A percentile compares a stretch with the other conserved stretches of the same genome.
Conservation (phyloP, 2,797 vertebrate genomes). For the Antrozous pallidus region DNA sequence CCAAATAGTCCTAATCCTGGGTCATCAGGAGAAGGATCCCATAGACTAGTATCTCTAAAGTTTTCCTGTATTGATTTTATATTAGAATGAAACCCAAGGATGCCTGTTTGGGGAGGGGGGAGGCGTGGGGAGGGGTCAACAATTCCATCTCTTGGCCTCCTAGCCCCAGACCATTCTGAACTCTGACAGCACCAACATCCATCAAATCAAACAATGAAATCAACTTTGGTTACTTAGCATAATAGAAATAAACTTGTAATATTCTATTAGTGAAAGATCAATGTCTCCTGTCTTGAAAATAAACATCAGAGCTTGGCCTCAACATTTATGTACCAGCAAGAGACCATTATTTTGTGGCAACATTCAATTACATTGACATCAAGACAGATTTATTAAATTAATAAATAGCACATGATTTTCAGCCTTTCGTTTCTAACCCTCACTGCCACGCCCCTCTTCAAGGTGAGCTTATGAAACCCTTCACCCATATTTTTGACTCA, state of each 20-base stretch:
- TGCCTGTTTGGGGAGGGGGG: not conserved
- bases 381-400: conserved; percentile 78
- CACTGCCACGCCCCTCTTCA: not conserved
- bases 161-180: conserved; percentile 44
- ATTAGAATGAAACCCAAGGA: conserved; percentile 46
- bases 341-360: conserved; percentile 76
- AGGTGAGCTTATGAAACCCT: conserved; percentile 44
- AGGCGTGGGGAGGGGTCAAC: not conserved
- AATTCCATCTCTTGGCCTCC: conserved; percentile 7
- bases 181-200: conserved; percentile 56
- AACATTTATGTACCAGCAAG: conserved; percentile 74
- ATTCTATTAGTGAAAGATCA: conserved; percentile 76
- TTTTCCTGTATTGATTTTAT: conserved; percentile 58
- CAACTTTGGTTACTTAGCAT: conserved; percentile 73
- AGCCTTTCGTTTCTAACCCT: conserved; percentile 48
- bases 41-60: conserved; percentile 13
- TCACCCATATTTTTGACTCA: conserved; percentile 25
- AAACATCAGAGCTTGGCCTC: conserved; percentile 73
- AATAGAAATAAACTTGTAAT: conserved; percentile 68
- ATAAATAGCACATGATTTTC: conserved; percentile 72
- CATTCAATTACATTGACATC: conserved; percentile 79
- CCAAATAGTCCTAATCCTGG: conserved; percentile 9
- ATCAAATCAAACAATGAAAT: conserved; percentile 74
- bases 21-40: conserved; percentile 29
- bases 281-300: conserved; percentile 80